Percentiles rank a stretch among this genome's conserved stretches.
Evolutionary conservation across 2,888 invertebrate genomes (phyloP).

Genomic region (Halictus quadricinctus): DNA sequence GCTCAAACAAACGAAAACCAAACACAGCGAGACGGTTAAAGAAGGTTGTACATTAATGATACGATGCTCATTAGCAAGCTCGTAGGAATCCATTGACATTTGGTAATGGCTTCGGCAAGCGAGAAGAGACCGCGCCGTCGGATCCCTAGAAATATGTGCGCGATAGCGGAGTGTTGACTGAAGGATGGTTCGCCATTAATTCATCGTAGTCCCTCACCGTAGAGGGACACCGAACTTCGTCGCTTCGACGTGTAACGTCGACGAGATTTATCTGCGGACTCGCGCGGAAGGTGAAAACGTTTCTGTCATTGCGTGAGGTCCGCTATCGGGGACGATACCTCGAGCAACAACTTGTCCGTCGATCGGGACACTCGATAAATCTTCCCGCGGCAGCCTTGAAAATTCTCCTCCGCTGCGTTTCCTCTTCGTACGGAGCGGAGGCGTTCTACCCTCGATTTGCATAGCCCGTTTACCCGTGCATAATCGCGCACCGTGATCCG

Average conservation of each 20-base stretch:
- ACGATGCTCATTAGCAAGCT: neutral
- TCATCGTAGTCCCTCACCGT: no score
- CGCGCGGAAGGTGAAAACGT: conserved; percentile 25
- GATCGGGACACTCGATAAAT: conserved; percentile 53
- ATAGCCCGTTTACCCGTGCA: conserved; percentile 38
- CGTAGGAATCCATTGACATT: neutral
- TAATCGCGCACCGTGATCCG: conserved; percentile 43
- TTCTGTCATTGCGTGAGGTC: conserved; percentile 24
- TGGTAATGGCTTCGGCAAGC: neutral
- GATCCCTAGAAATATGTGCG: neutral
- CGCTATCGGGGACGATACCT: conserved; percentile 28
- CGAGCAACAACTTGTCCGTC: conserved; percentile 50
- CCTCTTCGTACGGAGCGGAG: conserved; percentile 19
- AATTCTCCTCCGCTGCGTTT: conserved; percentile 26
- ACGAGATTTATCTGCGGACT: conserved; percentile 19
- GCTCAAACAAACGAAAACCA: neutral
- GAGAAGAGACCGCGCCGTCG: neutral
- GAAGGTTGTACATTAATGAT: neutral
- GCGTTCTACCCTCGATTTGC: conserved; percentile 47
- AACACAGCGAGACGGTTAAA: neutral
- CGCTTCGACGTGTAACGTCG: conserved; percentile 5
- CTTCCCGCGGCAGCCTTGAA: conserved; percentile 38
- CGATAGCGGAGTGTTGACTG: conserved; percentile 15
- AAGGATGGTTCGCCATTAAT: conserved; percentile 5
- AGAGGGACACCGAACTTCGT: neutral